A percentile compares a stretch with the other conserved stretches of the same genome.
These are phyloP conservation scores for Tychaedon coryphoeus DNA, from an alignment of 2,113 vertebrate genomes.

Conservation along the genomic window DNA sequence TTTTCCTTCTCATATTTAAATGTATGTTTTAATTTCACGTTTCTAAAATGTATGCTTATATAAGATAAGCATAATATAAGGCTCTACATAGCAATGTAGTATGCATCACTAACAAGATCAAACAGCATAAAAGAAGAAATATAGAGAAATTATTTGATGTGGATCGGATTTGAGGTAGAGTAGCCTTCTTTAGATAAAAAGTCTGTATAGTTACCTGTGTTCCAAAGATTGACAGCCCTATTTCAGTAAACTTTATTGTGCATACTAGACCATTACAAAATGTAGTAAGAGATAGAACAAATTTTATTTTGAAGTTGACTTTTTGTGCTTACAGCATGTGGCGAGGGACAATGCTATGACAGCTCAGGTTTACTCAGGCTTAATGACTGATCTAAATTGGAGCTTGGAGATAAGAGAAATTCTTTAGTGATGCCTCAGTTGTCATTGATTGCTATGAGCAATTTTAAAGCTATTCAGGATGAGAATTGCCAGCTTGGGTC, in stretches of 20 bases:
- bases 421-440: conserved; percentile 85
- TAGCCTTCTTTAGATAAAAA: conserved; percentile 46
- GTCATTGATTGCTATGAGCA: conserved; percentile 82
- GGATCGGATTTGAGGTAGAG: conserved; percentile 29
- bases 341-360: conserved; percentile 74
- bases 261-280: conserved; percentile 64
- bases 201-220: conserved; percentile 6
- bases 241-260: conserved; percentile 73
- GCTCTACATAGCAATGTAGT: not conserved
- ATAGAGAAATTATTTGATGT: not conserved
- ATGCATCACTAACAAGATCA: not conserved
- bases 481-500: conserved; percentile 75
- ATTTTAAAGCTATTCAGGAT: conserved; percentile 81
- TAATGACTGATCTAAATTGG: conserved; percentile 86
- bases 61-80: not conserved
- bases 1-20: conserved; percentile 15
- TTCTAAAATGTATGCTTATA: not conserved
- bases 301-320: conserved; percentile 78
- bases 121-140: conserved; percentile 1
- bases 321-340: conserved; percentile 73
- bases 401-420: conserved; percentile 82
- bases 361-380: conserved; percentile 78
- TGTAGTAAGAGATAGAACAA: conserved; percentile 70
- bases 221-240: conserved; percentile 70
- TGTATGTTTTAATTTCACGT: not conserved